Evolutionary conservation across 2,797 vertebrate genomes (phyloP).

Genomic region (Cirrhinus molitorella): DNA sequence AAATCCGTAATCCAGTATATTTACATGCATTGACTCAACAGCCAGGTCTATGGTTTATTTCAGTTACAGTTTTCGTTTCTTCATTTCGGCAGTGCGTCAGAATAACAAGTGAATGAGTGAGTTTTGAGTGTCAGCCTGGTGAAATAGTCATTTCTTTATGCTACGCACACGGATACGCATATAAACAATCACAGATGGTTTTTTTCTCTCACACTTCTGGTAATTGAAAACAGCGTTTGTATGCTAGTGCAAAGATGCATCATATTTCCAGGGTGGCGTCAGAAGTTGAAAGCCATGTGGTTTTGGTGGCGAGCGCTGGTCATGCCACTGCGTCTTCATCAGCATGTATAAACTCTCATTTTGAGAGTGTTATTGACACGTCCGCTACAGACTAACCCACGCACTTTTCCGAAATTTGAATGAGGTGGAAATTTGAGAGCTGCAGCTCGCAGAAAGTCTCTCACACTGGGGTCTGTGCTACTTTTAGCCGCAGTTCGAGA

Average conservation of each 20-base stretch:
- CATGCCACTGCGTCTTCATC: constrained; percentile 69
- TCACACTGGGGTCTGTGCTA: constrained; percentile 65
- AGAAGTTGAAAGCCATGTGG: constrained; percentile 73
- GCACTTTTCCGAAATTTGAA: constrained; percentile 73
- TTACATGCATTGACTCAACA: constrained; percentile 39
- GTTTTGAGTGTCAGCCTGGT: background rate
- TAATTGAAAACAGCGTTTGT: constrained; percentile 72
- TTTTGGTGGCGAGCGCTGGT: constrained; percentile 76
- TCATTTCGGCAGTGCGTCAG: background rate
- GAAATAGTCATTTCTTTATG: constrained; percentile 27
- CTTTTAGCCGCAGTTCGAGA: constrained; percentile 53
- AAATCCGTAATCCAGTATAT: constrained; percentile 31
- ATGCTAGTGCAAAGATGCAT: constrained; percentile 69
- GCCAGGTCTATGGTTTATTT: constrained; percentile 17
- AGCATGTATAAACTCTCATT: constrained; percentile 69
- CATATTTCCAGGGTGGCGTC: constrained; percentile 76
- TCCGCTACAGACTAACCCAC: constrained; percentile 76
- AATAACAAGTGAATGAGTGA: background rate
- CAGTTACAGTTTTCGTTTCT: constrained; percentile 26
- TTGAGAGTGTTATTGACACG: constrained; percentile 72
- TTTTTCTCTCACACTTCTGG: constrained; percentile 69
- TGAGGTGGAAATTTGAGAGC: constrained; percentile 72
- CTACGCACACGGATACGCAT: background rate
- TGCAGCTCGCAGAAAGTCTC: constrained; percentile 63
- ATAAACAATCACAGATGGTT: constrained; percentile 29